Evolutionary conservation across 2,888 invertebrate species (phyloP), one percentile per base, ranked within the genome.

Genomic region (Pilophorus perplexus): DNA sequence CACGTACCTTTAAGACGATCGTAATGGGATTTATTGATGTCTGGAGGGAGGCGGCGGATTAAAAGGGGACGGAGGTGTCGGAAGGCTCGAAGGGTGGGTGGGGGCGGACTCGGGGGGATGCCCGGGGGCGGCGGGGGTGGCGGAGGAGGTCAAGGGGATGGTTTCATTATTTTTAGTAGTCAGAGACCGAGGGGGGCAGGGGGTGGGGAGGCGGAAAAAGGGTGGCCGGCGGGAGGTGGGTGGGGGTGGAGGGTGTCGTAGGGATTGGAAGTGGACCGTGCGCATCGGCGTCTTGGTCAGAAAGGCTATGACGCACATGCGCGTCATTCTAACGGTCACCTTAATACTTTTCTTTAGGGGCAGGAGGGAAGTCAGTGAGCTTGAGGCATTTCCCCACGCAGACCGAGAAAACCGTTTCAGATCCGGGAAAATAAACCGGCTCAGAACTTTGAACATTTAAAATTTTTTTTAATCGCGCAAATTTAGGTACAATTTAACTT

Each of bases 291-390:
- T 50, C 64, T 64, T 64, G 52, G 52, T 64, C 50, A 64, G 64
- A 54, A 64, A 52, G 46, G 52, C 50, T 52, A 64, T 52, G 64
- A 54, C 64, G 64, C 64, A 64, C 64, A 64, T 64, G 64, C 64
- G 64, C 64, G 52, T 64, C 64, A 64, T 64, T 52, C 52, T 50
- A 64, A 52, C 64, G 64, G 64, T 64, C 64, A 64, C 64, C 64
- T 64, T 64, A 52, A 64, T 64, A 64, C 52, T 52, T 64, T 64
- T 64, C 52, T 64, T 54, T 50, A 22, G 50, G 50, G 23, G 27
- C 22, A n/a, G n/a, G 23, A 52, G 40, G 38, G 52, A 50, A 64
- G 64, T 64, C 64, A 52, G 64, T 52, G 64, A 52, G 60, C 60
- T 60, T 60, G 60, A 60, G 60, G 60, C 60, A 25, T 59, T 44